Evolutionary conservation across 2,797 vertebrate species (phyloP), one percentile per base, ranked within the genome.

Genomic region (Pempheris klunzingeri): DNA sequence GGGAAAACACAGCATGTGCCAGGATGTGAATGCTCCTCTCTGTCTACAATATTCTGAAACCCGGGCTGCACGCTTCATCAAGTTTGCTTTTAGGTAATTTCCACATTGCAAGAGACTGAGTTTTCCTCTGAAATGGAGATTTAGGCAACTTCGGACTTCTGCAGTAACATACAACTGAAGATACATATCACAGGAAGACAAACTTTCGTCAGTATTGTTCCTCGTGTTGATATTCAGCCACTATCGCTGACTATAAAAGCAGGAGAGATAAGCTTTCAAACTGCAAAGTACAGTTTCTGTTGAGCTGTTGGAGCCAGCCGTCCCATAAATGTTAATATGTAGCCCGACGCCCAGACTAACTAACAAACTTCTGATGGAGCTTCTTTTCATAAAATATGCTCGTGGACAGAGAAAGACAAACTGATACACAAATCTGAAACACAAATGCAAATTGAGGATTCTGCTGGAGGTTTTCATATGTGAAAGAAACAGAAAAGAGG

Each of bases 301-400:
- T 44, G 7, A 52, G n/a, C 7, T 0, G 28, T 57, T 39, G 64
- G 28, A 52, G 34, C 12, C 52, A 34, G 55, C 53, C 17, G 26
- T 18, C 20, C 34, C 17, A 64, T 80, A 77, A 80, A 82, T 66
- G 84, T 81, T 81, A 81, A 88, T 83, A 53, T 80, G 60, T 80
- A 79, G 71, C 49, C 67, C 7, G 2, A 64, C 3, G 1, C 14
- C 18, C 64, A 66, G 39, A 68, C 9, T 10, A 0, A 3, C 61
- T n/a, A 71, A 60, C 39, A 53, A 52, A 74, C 43, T 47, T 52
- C 28, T 30, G 14, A 55, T 44, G 38, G 4, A 0, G 20, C 17
- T 47, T 62, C 0, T 52, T 64, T 70, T 70, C 17, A 38, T 55
- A 9, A 53, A 47, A 68, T 32, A 59, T 15, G 7, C 7, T n/a